Evolutionary conservation across 2,113 vertebrate genomes (phyloP).

Genomic region (Corvus cornix): DNA sequence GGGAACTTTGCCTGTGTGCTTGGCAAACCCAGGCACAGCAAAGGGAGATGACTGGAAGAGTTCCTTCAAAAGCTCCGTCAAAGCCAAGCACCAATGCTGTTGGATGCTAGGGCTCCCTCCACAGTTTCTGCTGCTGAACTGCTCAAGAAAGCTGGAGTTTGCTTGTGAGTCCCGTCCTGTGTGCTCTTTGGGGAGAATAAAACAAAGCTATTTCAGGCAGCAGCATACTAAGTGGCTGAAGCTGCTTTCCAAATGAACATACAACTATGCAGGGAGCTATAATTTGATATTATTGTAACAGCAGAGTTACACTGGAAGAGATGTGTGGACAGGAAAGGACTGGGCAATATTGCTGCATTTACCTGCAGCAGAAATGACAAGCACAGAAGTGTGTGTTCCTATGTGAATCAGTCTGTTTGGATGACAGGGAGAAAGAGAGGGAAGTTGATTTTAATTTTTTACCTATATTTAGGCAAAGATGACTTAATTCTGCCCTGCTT

Average conservation of each 20-base stretch:
- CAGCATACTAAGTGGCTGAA: background rate
- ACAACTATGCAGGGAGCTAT: background rate
- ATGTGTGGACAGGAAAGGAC: background rate
- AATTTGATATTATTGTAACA: background rate
- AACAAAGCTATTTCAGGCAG: background rate
- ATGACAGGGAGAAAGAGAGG: background rate
- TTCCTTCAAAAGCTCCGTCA: background rate
- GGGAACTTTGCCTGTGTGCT: background rate
- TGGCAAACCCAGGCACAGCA: background rate
- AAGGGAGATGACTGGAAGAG: background rate
- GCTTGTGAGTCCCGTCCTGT: background rate
- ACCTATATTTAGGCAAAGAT: background rate
- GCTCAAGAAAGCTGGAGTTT: background rate
- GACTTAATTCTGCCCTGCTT: background rate
- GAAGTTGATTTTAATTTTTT: background rate
- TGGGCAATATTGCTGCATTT: background rate
- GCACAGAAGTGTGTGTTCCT: background rate
- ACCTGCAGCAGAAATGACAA: background rate
- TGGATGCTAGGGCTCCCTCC: background rate
- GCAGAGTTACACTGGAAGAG: background rate
- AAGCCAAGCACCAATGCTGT: background rate
- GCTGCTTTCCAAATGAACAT: background rate
- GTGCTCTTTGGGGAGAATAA: background rate
- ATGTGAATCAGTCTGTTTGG: background rate
- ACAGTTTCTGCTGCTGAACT: background rate